Conservation (phyloP, 64 coral and sea anemone species). For the Acropora tenuis region DNA sequence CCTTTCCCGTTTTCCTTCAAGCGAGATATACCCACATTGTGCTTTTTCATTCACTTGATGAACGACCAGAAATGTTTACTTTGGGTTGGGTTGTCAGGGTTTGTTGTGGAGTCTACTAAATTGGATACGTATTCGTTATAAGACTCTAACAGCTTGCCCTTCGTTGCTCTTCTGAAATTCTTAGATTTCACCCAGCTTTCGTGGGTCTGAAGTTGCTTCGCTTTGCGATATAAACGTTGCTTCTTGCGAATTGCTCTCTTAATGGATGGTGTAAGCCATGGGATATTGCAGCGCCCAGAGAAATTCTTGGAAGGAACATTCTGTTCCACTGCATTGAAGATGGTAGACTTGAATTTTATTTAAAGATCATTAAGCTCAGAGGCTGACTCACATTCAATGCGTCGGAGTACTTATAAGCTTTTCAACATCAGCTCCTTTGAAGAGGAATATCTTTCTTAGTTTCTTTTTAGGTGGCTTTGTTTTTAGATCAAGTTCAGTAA, state of each 20-base stretch:
- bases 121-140: slow-evolving; percentile 17
- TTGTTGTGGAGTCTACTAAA: too few relatives aligned
- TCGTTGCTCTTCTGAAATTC: slow-evolving; percentile 28
- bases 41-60: slow-evolving; percentile 23
- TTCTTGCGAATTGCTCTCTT: slow-evolving; percentile 17
- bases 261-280: slow-evolving; percentile 44
- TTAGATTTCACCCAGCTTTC: slow-evolving; percentile 54
- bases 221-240: slow-evolving; percentile 19
- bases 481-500: slow-evolving; percentile 42
- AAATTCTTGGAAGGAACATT: slow-evolving; percentile 25
- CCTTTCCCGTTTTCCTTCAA: slow-evolving; percentile 12
- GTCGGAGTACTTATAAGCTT: background rate
- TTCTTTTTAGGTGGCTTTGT: slow-evolving; percentile 46
- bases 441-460: slow-evolving; percentile 32
- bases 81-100: too few relatives aligned
- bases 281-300: slow-evolving; percentile 4
- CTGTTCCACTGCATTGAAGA: background rate
- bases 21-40: background rate
- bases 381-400: background rate
- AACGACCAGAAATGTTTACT: slow-evolving; percentile 23
- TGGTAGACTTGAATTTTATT: slow-evolving; percentile 5
- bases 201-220: slow-evolving; percentile 11
- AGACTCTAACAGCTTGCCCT: background rate
- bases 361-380: background rate
- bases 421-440: slow-evolving; percentile 32